Conservation (phyloP, 2,113 vertebrate species). For the Sturnira hondurensis region DNA sequence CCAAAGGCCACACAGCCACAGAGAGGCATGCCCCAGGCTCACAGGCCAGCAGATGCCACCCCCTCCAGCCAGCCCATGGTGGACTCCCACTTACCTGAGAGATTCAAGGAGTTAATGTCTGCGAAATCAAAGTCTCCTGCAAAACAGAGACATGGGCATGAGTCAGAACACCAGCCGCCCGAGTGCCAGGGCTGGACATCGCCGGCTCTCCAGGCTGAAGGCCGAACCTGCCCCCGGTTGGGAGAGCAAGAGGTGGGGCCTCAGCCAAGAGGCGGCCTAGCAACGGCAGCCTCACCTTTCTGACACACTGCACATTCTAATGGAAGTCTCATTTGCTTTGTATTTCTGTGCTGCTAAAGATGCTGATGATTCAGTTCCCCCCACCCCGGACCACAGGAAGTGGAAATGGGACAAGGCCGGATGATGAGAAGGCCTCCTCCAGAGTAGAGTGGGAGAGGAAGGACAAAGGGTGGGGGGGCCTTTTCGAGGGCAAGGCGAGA, state of each 20-base stretch:
- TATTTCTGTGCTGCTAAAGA: neutral
- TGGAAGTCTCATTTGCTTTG: neutral
- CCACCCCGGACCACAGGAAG: neutral
- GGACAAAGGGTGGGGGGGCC: neutral
- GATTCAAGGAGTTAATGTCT: slow-evolving; percentile 74
- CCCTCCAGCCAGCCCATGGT: neutral
- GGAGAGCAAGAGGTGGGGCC: neutral
- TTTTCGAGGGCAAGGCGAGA: neutral
- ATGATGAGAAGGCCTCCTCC: neutral
- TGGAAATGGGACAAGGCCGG: neutral
- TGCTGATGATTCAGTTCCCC: neutral
- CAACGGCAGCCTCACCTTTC: neutral
- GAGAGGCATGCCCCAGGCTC: neutral
- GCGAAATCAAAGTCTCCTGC: slow-evolving; percentile 77
- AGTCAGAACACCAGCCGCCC: neutral
- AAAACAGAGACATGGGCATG: slow-evolving; percentile 55
- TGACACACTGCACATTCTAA: neutral
- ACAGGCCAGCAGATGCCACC: neutral
- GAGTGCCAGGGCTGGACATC: neutral
- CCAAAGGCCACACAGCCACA: neutral
- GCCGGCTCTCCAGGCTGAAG: neutral
- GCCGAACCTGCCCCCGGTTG: neutral
- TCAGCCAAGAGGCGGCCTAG: neutral
- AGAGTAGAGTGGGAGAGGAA: neutral
- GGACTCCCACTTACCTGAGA: slow-evolving; percentile 69